These are phyloP conservation scores for Otocyon megalotis DNA, from an alignment of 2,113 vertebrate genomes.

Conservation along the genomic window DNA sequence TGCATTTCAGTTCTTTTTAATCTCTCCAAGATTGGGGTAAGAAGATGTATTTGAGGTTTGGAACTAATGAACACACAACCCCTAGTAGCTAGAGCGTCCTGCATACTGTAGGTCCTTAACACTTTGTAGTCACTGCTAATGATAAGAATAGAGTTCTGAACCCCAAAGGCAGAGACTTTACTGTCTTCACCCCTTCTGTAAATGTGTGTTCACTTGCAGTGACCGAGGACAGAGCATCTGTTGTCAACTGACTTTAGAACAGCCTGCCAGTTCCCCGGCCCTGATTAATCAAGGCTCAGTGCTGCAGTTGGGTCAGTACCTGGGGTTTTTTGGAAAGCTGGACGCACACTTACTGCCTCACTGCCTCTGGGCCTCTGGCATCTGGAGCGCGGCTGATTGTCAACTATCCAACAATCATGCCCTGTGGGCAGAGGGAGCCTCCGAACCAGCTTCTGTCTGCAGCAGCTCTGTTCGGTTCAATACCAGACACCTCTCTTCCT, in stretches of 20 bases:
- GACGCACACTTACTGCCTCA: neutral
- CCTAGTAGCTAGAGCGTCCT: neutral
- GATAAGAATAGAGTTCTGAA: neutral
- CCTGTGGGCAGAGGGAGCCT: neutral
- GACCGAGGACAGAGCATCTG: neutral
- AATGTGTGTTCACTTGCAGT: neutral
- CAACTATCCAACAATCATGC: neutral
- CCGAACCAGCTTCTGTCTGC: neutral
- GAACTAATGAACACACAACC: neutral
- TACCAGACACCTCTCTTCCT: fast-evolving
- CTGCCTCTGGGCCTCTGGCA: neutral
- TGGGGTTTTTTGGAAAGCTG: neutral
- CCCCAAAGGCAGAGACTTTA: too few relatives aligned
- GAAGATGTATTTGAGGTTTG: neutral
- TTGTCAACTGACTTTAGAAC: neutral
- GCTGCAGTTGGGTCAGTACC: neutral
- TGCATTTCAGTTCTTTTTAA: neutral
- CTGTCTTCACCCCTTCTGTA: neutral
- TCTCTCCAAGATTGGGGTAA: neutral
- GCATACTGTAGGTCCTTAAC: fast-evolving
- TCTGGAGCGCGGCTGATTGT: neutral
- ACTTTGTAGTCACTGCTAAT: neutral
- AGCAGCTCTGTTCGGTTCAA: fast-evolving
- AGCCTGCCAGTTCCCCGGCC: neutral
- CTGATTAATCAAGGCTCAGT: neutral